Conservation (phyloP, 2,888 invertebrate species). For the Punctoribates punctum region DNA sequence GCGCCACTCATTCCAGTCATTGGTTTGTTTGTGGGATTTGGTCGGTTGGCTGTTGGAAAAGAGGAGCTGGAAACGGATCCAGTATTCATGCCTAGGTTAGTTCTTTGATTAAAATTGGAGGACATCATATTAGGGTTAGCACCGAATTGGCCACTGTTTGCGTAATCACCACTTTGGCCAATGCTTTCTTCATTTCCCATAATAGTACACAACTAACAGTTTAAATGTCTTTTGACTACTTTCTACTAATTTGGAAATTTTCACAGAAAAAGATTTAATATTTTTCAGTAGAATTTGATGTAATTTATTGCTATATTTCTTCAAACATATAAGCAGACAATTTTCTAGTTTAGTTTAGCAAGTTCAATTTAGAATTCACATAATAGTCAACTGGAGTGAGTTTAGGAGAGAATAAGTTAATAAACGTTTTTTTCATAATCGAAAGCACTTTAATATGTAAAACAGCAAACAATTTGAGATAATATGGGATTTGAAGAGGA, state of each 20-base stretch:
- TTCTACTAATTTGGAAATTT: not conserved
- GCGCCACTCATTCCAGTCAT: conserved; percentile 12
- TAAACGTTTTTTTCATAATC: too few relatives aligned
- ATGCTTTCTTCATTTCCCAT: conserved; percentile 31
- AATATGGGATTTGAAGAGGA: too few relatives aligned
- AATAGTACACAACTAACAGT: not conserved
- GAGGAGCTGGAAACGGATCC: conserved; percentile 35
- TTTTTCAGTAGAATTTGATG: too few relatives aligned
- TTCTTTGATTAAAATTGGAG: not conserved
- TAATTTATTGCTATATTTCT: too few relatives aligned
- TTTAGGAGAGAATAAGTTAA: too few relatives aligned
- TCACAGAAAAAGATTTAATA: not conserved
- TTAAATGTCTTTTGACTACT: not conserved
- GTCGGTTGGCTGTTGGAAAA: not conserved
- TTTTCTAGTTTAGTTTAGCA: too few relatives aligned
- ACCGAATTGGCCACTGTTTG: conserved; percentile 18
- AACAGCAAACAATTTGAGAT: too few relatives aligned
- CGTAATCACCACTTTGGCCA: conserved; percentile 24
- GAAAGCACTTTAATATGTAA: too few relatives aligned
- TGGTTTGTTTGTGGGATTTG: conserved; percentile 23
- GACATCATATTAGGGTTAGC: conserved; percentile 9
- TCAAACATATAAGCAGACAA: too few relatives aligned
- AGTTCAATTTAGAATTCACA: too few relatives aligned
- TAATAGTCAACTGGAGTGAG: too few relatives aligned
- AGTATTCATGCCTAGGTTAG: not conserved